Conservation (phyloP, 2,888 invertebrate species). For the Tipula confusa region DNA sequence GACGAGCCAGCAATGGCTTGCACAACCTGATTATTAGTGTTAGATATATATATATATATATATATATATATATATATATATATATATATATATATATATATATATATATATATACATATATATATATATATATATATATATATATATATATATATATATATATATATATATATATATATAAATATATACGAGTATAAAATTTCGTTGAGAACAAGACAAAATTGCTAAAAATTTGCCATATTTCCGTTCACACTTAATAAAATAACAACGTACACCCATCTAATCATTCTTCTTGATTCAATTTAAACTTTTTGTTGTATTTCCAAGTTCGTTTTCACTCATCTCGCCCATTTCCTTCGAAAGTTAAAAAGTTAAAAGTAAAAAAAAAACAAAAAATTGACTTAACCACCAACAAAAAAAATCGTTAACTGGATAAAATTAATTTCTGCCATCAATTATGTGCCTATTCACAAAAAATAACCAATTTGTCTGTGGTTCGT, state of each 20-base stretch:
- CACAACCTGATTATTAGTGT: too few species aligned
- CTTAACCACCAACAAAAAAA: constrained; percentile 13
- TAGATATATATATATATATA: too few species aligned
- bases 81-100: too few species aligned
- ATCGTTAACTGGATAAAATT: neutral
- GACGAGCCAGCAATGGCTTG: too few species aligned
- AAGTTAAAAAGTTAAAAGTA: too few species aligned
- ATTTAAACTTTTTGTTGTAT: neutral
- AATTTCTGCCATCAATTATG: constrained; percentile 7
- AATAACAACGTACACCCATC: neutral
- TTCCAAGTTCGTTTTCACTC: neutral
- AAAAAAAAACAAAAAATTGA: too few species aligned
- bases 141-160: too few species aligned
- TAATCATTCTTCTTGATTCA: constrained; percentile 25
- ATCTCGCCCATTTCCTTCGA: neutral
- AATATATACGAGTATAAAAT: too few species aligned
- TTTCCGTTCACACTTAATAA: constrained; percentile 3
- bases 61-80: too few species aligned
- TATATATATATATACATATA: too few species aligned
- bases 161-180: too few species aligned
- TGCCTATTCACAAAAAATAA: neutral
- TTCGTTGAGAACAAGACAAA: neutral
- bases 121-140: too few species aligned
- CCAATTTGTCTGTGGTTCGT: neutral
- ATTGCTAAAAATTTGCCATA: neutral